These are phyloP conservation scores for Phyllopteryx taeniolatus DNA, from an alignment of 2,113 vertebrate species.

Conservation along the genomic window DNA sequence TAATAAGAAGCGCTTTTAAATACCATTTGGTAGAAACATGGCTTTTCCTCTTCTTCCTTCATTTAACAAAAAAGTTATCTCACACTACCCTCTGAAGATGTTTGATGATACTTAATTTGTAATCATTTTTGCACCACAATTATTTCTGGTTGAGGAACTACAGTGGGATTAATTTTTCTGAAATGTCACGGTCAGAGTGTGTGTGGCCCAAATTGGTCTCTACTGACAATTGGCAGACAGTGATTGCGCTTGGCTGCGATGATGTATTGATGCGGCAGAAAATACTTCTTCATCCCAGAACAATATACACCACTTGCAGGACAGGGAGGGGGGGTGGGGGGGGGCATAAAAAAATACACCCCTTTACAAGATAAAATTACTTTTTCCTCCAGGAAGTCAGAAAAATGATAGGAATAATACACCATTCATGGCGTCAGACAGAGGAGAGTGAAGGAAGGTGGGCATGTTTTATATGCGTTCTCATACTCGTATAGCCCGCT, in stretches of 20 bases:
- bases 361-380: conserved; percentile 75
- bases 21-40: not conserved
- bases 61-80: conserved; percentile 20
- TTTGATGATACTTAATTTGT: conserved; percentile 18
- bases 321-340: not conserved
- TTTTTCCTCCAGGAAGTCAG: conserved; percentile 66
- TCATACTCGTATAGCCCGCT: conserved; percentile 59
- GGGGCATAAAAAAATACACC: conserved; percentile 43
- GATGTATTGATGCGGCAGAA: conserved; percentile 63
- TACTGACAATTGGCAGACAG: conserved; percentile 49
- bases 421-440: conserved; percentile 62
- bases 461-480: conserved; percentile 52
- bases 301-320: conserved; percentile 53
- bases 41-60: not conserved
- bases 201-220: conserved; percentile 58
- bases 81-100: conserved; percentile 1
- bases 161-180: conserved; percentile 50
- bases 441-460: conserved; percentile 36
- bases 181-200: conserved; percentile 60
- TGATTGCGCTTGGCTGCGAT: conserved; percentile 59
- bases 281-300: conserved; percentile 56
- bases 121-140: conserved; percentile 13
- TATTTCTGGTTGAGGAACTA: conserved; percentile 48
- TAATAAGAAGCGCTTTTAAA: too few relatives aligned
- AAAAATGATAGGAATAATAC: conserved; percentile 71